phyloP scores from a whole-genome alignment of 2,113 vertebrate species.

The Podiceps cristatus region DNA sequence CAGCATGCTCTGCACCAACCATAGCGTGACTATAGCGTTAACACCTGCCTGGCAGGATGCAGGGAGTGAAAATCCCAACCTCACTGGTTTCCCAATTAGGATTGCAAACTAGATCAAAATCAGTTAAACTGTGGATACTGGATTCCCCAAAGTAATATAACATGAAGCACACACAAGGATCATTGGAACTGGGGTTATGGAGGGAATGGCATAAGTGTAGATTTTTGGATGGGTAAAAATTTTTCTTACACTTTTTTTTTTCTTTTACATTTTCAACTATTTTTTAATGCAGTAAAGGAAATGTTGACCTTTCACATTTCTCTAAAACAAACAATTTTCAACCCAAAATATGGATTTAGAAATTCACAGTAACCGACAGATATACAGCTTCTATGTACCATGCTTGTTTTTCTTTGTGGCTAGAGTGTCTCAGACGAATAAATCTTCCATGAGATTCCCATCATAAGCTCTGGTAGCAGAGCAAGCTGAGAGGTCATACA shows the following conservation, averaged over 20 bases:
- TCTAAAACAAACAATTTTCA: neutral
- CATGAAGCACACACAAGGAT: neutral
- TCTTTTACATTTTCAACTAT: neutral
- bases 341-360: neutral
- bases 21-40: rapidly evolving
- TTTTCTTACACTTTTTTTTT: rapidly evolving
- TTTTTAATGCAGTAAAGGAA: neutral
- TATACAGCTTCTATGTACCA: neutral
- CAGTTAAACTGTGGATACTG: neutral
- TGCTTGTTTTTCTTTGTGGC: neutral
- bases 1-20: neutral
- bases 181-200: neutral
- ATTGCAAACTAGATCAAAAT: neutral
- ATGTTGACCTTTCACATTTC: neutral
- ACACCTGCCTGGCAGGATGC: neutral
- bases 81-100: neutral
- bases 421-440: neutral
- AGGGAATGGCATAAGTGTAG: neutral
- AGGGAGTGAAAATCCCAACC: neutral
- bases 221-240: neutral
- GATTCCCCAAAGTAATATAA: neutral
- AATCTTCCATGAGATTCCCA: slow-evolving; percentile 4
- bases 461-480: neutral
- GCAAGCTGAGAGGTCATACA: neutral
- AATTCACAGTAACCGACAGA: neutral